phyloP scores from a whole-genome alignment of 2,113 vertebrate genomes.

The Halichoeres trimaculatus region DNA sequence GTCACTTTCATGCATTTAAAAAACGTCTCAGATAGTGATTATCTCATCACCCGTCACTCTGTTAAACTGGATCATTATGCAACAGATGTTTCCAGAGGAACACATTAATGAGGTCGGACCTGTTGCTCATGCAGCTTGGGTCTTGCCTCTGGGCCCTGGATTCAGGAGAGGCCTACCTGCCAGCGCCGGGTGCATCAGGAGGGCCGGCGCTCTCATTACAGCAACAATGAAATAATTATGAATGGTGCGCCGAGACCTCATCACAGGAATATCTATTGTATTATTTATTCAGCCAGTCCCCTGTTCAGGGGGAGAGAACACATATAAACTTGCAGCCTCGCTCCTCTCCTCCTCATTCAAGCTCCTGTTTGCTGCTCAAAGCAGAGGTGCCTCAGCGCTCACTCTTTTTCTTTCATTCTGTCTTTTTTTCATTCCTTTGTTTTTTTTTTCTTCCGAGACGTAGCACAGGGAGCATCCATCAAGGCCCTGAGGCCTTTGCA shows the following conservation, averaged over 20 bases:
- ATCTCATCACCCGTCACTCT: conserved; percentile 2
- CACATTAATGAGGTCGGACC: not conserved
- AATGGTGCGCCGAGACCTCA: conserved; percentile 82
- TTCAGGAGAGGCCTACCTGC: conserved; percentile 62
- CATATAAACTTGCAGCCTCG: conserved; percentile 83
- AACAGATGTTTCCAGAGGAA: conserved; percentile 34
- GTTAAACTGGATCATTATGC: not conserved
- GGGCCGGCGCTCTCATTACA: conserved; percentile 83
- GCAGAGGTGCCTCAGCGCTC: conserved; percentile 47
- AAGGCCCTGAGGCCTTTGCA: conserved; percentile 39
- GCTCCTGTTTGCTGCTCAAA: conserved; percentile 74
- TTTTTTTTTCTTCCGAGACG: conserved; percentile 43
- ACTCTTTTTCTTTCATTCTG: conserved; percentile 41
- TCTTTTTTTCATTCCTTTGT: conserved; percentile 8
- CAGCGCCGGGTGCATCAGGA: conserved; percentile 54
- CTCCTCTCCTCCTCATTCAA: conserved; percentile 74
- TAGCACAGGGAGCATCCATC: conserved; percentile 37
- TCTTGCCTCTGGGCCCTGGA: conserved; percentile 41
- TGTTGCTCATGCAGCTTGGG: not conserved
- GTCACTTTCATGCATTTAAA: not conserved
- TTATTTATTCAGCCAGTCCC: conserved; percentile 87
- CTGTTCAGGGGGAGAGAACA: conserved; percentile 83
- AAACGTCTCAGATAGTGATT: not conserved
- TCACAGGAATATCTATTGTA: conserved; percentile 87
- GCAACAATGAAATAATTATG: conserved; percentile 88